A percentile compares a stretch with the other conserved stretches of the same genome.
These are phyloP conservation scores for Centropyge bicolor DNA, from an alignment of 2,797 vertebrate species.

Conservation along the genomic window DNA sequence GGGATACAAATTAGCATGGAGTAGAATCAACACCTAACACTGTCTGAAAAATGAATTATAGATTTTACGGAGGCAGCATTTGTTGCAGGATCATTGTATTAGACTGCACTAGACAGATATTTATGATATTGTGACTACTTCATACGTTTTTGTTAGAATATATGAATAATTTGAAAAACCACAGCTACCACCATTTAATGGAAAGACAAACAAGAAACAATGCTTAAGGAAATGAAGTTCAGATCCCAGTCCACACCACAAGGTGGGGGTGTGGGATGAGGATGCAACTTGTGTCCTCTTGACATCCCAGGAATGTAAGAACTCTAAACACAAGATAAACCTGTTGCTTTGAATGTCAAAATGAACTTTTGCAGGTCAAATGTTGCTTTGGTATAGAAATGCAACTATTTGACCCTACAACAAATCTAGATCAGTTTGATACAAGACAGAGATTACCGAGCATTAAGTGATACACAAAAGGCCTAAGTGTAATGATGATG, in stretches of 20 bases:
- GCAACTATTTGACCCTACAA: constrained; percentile 3
- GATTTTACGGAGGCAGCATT: neutral
- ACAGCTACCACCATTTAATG: neutral
- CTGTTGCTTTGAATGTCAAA: constrained; percentile 12
- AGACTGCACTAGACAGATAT: too few species aligned
- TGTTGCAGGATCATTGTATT: neutral
- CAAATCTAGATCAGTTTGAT: constrained; percentile 14
- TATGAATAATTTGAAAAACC: neutral
- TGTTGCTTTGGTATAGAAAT: constrained; percentile 19
- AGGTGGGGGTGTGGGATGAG: constrained; percentile 58
- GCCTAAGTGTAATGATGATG: too few species aligned
- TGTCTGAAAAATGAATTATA: neutral
- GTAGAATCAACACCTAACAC: neutral
- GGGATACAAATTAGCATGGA: neutral
- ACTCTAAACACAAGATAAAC: constrained; percentile 15
- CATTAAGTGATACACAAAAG: neutral
- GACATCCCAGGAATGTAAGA: constrained; percentile 22
- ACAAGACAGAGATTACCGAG: neutral
- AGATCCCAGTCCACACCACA: constrained; percentile 41
- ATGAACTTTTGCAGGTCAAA: constrained; percentile 23
- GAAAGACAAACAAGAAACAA: neutral
- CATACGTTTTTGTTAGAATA: neutral
- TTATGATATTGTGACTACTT: too few species aligned
- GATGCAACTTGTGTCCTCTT: neutral
- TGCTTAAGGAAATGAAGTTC: neutral